Base-by-base conservation (phyloP, 2,888 invertebrate genomes). In the Drosophila quinaria region DNA sequence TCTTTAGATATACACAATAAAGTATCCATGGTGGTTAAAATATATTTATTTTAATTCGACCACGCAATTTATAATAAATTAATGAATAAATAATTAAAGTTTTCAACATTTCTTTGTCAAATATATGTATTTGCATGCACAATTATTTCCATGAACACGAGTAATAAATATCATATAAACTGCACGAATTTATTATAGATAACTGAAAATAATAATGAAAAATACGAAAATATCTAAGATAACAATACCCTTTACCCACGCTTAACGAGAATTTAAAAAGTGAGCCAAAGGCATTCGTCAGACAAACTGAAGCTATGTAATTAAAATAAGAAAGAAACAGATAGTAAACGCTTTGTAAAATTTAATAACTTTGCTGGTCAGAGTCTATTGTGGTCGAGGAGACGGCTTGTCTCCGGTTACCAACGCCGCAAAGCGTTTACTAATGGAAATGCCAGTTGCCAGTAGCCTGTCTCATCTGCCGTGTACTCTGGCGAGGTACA, bases 171-270 rank as follows among this genome's bases (percentile, higher is more conserved):
- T 9, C 17, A 55, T 37, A 17, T 4, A 11, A 33, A 19, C 29
- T 22, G 8, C 31, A 9, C 3, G 4, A 33, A 58, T 39, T 15
- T 31, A 60, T 35, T 13, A 39, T 29, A 8, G 64, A 39, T 13
- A 52, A 58, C 25, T 50, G 22, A 41, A 13, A n/a, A 35, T 9
- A 13, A 15, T 9, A 35, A 33, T 0, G 9, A 17, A 13, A 15
- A 46, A 73, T 44, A 44, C 17, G 44, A 70, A 61, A 13, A 22
- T 31, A 25, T 44, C 35, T 2, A 42, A 47, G 33, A 46, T 13
- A 17, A 51, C 58, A 39, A 70, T 87, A 81, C 81, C 87, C 82
- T 87, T 83, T 83, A 81, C 85, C 77, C 71, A 87, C 46, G 61
- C 54, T 42, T 54, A 72, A 61, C 49, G 67, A 79, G 58, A 70